Base-by-base conservation (phyloP, 2,797 vertebrate species). In the Babyrousa celebensis region DNA sequence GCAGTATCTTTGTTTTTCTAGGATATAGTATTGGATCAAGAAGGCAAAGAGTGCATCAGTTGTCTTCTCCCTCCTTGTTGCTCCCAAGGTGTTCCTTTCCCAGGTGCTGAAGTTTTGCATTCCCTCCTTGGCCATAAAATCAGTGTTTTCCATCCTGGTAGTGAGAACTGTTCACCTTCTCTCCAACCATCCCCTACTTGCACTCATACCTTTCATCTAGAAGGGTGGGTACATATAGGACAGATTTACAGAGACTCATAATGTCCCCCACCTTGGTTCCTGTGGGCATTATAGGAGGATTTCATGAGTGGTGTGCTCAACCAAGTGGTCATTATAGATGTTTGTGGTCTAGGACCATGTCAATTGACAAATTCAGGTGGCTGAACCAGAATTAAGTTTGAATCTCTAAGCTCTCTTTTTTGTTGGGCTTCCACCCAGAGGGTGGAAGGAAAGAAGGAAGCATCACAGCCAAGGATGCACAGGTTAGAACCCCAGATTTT, bases 401-500 rank as follows among this genome's bases (percentile, higher is more conserved):
- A 88, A 65, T 83, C 5, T 95, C 40, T 83, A 70, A 83, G 25
- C 40, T 70, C 21, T 36, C 40, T 83, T 75, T 75, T 79, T 58
- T 36, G 7, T 58, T 32, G 23, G 68, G 48, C 67, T 80, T 16
- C 52, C 52, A 79, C 11, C 5, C 36, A 72, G 32, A 27, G 16
- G 5, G 8, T 85, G 2, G 43, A n/a, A 77, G 43, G 67, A 72
- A 60, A 40, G 12, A 71, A 86, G 80, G 71, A 96, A 88, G 29
- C 27, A 63, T 79, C 14, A 72, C 84, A 84, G 63, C 67, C 29
- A 65, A 15, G 43, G 67, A 63, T 62, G 48, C 27, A n/a, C 52
- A 84, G 29, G 10, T 62, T 18, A 85, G 62, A 94, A 89, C 25
- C n/a, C 72, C 65, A 29, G 18, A 58, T 85, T 91, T 95, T 94